Evolutionary conservation across 1,140 invertebrate species (phyloP).

Genomic region (Polypedilum vanderplanki): DNA sequence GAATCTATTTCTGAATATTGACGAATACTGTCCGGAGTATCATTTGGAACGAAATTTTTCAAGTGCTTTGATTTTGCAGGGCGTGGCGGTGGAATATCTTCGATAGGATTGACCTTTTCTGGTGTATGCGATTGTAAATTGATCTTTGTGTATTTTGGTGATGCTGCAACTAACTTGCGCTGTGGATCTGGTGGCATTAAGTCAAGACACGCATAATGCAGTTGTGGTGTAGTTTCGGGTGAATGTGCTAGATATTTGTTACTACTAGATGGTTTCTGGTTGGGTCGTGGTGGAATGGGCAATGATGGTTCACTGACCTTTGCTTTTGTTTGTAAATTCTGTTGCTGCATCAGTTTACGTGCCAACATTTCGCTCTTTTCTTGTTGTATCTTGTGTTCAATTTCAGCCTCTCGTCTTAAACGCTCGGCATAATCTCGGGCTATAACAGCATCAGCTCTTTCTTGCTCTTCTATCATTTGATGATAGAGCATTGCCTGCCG

Average conservation of each 20-base stretch:
- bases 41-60: conserved; percentile 32
- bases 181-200: conserved; percentile 15
- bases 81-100: conserved; percentile 33
- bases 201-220: conserved; percentile 29
- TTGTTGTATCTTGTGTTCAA: conserved; percentile 46
- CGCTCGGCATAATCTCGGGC: conserved; percentile 58
- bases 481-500: conserved; percentile 54
- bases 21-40: conserved; percentile 38
- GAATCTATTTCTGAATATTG: conserved; percentile 35
- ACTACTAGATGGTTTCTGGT: conserved; percentile 34
- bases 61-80: conserved; percentile 42
- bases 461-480: conserved; percentile 56
- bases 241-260: conserved; percentile 10
- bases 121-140: conserved; percentile 31
- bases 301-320: conserved; percentile 34
- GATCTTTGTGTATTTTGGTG: background rate
- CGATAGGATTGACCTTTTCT: conserved; percentile 22
- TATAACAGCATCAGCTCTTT: conserved; percentile 61
- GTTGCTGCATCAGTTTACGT: conserved; percentile 33
- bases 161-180: background rate
- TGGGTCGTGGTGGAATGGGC: conserved; percentile 38
- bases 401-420: conserved; percentile 54
- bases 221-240: background rate
- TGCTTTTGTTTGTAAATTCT: background rate
- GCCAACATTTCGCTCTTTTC: conserved; percentile 47